Conservation (phyloP, 2,797 vertebrate genomes). For the Coilia nasus region DNA sequence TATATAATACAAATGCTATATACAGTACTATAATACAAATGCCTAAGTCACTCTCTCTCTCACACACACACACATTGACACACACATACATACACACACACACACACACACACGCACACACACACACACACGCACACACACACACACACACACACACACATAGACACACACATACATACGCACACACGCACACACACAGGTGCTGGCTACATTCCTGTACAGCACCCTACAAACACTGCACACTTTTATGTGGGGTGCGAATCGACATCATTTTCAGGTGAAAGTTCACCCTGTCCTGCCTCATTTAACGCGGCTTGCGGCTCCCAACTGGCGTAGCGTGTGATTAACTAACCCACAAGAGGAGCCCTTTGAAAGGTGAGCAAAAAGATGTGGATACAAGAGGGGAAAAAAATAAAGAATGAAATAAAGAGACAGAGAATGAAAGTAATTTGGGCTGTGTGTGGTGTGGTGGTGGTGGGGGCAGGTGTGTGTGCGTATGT, state of each 20-base stretch:
- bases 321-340: conserved; percentile 58
- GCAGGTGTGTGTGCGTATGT: no score
- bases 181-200: no score
- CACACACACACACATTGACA: not conserved
- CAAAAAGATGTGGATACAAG: conserved; percentile 38
- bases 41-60: no score
- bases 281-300: conserved; percentile 58
- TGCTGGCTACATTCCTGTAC: not conserved
- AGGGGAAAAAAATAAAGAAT: not conserved
- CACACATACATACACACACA: not conserved
- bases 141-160: not conserved
- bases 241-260: not conserved
- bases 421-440: not conserved
- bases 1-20: no score
- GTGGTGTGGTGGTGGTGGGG: no score
- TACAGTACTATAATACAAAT: no score
- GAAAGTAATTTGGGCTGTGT: not conserved
- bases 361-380: conserved; percentile 71
- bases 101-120: not conserved
- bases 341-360: conserved; percentile 70
- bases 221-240: not conserved
- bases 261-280: conserved; percentile 29
- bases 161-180: conserved; percentile 20
- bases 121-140: conserved; percentile 9
- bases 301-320: conserved; percentile 59